Evolutionary conservation across 2,888 invertebrate genomes (phyloP).

Genomic region (Andrena bicolor): DNA sequence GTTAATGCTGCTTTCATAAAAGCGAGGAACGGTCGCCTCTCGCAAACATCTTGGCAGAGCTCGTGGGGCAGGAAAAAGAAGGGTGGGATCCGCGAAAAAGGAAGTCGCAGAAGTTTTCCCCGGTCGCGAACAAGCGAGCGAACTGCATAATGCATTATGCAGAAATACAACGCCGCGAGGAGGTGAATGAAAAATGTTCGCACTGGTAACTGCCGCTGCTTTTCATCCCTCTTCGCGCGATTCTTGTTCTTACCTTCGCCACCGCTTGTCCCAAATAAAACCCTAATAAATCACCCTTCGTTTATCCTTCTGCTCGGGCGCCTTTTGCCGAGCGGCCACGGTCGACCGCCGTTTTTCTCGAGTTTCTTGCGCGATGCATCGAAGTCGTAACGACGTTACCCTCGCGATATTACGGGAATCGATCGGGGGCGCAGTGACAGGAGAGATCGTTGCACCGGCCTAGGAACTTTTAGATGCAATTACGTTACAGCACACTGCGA

Average conservation of each 20-base stretch:
- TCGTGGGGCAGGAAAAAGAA: not conserved
- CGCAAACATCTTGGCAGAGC: not conserved
- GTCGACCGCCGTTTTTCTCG: not conserved
- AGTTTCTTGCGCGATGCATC: not conserved
- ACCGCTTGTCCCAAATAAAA: not conserved
- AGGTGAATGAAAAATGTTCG: not conserved
- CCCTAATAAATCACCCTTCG: slow-evolving; percentile 1
- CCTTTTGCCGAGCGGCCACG: not conserved
- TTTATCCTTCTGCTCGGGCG: not conserved
- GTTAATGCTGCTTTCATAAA: not conserved
- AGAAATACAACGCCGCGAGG: not conserved
- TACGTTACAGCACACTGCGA: slow-evolving; percentile 37
- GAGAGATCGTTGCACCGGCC: slow-evolving; percentile 11
- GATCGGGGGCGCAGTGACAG: slow-evolving; percentile 15
- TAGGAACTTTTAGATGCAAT: slow-evolving; percentile 22
- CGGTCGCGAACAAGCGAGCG: slow-evolving; percentile 1
- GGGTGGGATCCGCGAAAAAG: not conserved
- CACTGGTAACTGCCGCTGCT: not conserved
- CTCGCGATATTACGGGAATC: slow-evolving; percentile 15
- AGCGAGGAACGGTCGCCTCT: not conserved
- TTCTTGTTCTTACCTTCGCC: not conserved
- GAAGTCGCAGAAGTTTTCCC: not conserved
- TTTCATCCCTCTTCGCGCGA: not conserved
- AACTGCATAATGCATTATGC: slow-evolving; percentile 8
- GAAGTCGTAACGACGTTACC: not conserved